phyloP scores from a whole-genome alignment of 2,113 vertebrate species.

The Potamarius usumacintae region DNA sequence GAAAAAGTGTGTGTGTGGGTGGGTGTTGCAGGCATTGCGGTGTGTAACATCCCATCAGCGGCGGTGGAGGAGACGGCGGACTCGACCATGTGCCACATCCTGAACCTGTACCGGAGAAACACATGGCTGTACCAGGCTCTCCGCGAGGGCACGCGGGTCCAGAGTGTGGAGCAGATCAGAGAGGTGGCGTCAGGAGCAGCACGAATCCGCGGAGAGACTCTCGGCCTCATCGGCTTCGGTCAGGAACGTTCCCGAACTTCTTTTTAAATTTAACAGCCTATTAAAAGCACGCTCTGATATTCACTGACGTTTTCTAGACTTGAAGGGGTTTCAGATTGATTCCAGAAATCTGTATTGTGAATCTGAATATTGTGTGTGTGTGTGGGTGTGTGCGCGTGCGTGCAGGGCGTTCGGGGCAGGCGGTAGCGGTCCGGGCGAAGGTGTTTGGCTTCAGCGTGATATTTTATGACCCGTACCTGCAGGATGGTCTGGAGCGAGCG shows the following conservation, averaged over 20 bases:
- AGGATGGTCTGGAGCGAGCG: slow-evolving; percentile 94
- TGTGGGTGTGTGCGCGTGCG: slow-evolving; percentile 29
- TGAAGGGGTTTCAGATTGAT: not conserved
- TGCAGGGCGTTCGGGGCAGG: slow-evolving; percentile 93
- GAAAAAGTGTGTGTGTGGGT: slow-evolving; percentile 7
- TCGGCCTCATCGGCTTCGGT: slow-evolving; percentile 97
- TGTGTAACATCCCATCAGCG: slow-evolving; percentile 95
- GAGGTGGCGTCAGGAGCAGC: slow-evolving; percentile 93
- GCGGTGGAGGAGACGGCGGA: slow-evolving; percentile 96
- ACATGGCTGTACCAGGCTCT: slow-evolving; percentile 98
- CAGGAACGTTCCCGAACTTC: slow-evolving; percentile 25
- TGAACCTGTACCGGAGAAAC: slow-evolving; percentile 97
- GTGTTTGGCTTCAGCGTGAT: slow-evolving; percentile 97
- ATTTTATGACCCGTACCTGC: slow-evolving; percentile 98
- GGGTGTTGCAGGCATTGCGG: slow-evolving; percentile 82
- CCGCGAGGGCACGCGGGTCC: slow-evolving; percentile 91
- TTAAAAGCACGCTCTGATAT: too few species aligned
- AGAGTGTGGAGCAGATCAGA: slow-evolving; percentile 95
- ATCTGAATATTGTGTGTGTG: not conserved
- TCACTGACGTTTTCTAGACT: not conserved
- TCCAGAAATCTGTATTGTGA: too few species aligned
- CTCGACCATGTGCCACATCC: slow-evolving; percentile 91
- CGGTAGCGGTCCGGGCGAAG: slow-evolving; percentile 93
- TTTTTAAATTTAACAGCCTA: not conserved
- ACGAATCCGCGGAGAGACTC: slow-evolving; percentile 90